Evolutionary conservation across 2,888 invertebrate species (phyloP).

Genomic region (Drosophila neoperkinsi): DNA sequence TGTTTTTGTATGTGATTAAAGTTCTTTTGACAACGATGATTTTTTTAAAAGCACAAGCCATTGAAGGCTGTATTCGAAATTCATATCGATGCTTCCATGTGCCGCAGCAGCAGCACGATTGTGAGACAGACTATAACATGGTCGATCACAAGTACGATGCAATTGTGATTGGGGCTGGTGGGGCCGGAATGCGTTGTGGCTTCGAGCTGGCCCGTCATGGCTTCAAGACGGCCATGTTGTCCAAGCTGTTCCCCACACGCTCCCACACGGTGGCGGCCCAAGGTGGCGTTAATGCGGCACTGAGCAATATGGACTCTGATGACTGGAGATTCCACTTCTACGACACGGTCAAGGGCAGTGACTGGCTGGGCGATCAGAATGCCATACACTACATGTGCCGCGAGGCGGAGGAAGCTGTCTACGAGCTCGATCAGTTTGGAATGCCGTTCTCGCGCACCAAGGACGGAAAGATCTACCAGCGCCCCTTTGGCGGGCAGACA

Average conservation of each 20-base stretch:
- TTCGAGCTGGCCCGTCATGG: slow-evolving; percentile 97
- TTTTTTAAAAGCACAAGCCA: background rate
- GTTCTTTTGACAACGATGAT: background rate
- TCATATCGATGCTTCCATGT: slow-evolving; percentile 13
- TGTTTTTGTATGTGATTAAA: background rate
- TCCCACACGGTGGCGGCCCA: slow-evolving; percentile 99
- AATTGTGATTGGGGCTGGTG: slow-evolving; percentile 97
- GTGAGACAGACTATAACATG: slow-evolving; percentile 87
- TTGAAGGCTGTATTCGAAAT: background rate
- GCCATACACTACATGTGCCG: slow-evolving; percentile 99
- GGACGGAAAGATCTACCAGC: slow-evolving; percentile 98
- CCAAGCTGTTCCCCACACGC: slow-evolving; percentile 98
- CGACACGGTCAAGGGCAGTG: slow-evolving; percentile 98
- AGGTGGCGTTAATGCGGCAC: slow-evolving; percentile 98
- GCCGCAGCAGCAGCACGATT: slow-evolving; percentile 79
- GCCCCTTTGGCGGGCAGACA: slow-evolving; percentile 99
- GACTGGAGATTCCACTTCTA: slow-evolving; percentile 99
- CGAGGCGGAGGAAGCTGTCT: slow-evolving; percentile 93
- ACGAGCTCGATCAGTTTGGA: slow-evolving; percentile 95
- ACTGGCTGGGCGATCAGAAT: slow-evolving; percentile 99
- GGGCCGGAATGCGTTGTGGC: slow-evolving; percentile 97
- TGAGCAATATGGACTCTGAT: slow-evolving; percentile 95
- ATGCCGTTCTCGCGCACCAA: slow-evolving; percentile 98
- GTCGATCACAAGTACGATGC: slow-evolving; percentile 97
- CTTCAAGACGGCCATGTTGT: slow-evolving; percentile 97